Conservation (phyloP, 2,888 invertebrate genomes). For the Scaptodrosophila latifasciaeformis region DNA sequence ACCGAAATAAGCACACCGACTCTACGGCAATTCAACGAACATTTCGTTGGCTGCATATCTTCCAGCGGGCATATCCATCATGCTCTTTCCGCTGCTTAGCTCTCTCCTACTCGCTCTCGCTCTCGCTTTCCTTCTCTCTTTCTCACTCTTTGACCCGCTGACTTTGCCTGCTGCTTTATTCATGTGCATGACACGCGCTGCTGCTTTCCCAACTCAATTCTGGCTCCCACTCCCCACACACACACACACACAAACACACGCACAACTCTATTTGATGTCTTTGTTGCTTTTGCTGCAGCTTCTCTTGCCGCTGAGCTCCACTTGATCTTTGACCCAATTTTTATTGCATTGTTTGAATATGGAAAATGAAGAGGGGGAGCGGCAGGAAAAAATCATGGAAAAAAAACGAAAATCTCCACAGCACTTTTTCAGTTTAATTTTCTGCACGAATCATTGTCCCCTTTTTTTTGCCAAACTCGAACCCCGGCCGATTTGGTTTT, state of each 20-base stretch:
- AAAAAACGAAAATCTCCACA: slow-evolving; percentile 9
- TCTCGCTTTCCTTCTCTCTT: neutral
- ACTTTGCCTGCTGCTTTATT: slow-evolving; percentile 20
- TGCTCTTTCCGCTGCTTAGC: slow-evolving; percentile 20
- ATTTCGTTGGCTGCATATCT: neutral
- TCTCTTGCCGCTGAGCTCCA: slow-evolving; percentile 55
- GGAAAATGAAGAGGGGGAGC: slow-evolving; percentile 44
- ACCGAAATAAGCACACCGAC: neutral
- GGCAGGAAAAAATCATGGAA: neutral
- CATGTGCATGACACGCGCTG: slow-evolving; percentile 61
- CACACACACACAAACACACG: neutral
- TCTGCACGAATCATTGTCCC: slow-evolving; percentile 32
- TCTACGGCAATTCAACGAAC: no score
- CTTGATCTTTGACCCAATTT: slow-evolving; percentile 70
- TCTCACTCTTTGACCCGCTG: slow-evolving; percentile 7
- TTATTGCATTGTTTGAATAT: slow-evolving; percentile 61
- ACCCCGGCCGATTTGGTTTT: neutral
- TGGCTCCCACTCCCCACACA: no score
- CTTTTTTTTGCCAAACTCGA: neutral
- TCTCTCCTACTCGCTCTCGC: neutral
- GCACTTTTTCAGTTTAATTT: slow-evolving; percentile 47
- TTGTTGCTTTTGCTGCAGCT: slow-evolving; percentile 16
- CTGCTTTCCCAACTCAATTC: slow-evolving; percentile 37
- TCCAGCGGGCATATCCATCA: slow-evolving; percentile 53
- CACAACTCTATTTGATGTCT: neutral